Conservation (phyloP, 2,888 invertebrate genomes). For the Rhimphoctona megacephalus region DNA sequence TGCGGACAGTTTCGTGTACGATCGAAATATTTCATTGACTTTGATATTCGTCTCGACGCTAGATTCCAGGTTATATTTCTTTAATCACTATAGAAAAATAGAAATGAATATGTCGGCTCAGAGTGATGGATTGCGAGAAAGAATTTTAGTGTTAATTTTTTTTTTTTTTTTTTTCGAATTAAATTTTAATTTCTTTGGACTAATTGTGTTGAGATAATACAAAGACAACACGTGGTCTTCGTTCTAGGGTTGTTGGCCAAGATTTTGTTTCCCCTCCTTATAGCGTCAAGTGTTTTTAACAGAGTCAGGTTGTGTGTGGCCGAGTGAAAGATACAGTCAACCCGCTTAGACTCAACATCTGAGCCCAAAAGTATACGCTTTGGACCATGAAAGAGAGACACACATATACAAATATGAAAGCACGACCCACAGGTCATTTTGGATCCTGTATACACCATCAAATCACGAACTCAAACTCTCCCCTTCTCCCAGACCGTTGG, state of each 20-base stretch:
- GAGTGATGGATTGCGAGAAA: neutral
- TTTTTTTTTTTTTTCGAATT: neutral
- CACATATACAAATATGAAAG: conserved; percentile 19
- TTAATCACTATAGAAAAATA: neutral
- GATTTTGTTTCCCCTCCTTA: neutral
- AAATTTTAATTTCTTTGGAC: neutral
- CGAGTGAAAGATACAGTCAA: conserved; percentile 61
- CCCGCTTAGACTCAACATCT: conserved; percentile 34
- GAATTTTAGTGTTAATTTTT: neutral
- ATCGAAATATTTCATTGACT: conserved; percentile 51
- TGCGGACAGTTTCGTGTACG: neutral
- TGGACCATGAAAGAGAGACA: conserved; percentile 8
- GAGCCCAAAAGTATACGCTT: conserved; percentile 23
- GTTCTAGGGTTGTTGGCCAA: conserved; percentile 11
- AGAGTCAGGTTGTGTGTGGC: conserved; percentile 33
- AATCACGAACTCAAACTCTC: conserved; percentile 50
- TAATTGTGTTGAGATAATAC: conserved; percentile 3
- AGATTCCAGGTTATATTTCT: conserved; percentile 9
- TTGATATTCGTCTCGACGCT: conserved; percentile 1
- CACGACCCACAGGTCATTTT: conserved; percentile 31
- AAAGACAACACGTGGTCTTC: conserved; percentile 64
- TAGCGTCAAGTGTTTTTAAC: conserved; percentile 46
- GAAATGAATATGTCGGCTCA: conserved; percentile 2
- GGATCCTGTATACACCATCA: conserved; percentile 42
- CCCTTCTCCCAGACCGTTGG: conserved; percentile 22